Conservation (phyloP, 2,113 vertebrate genomes). For the Trachemys scripta region DNA sequence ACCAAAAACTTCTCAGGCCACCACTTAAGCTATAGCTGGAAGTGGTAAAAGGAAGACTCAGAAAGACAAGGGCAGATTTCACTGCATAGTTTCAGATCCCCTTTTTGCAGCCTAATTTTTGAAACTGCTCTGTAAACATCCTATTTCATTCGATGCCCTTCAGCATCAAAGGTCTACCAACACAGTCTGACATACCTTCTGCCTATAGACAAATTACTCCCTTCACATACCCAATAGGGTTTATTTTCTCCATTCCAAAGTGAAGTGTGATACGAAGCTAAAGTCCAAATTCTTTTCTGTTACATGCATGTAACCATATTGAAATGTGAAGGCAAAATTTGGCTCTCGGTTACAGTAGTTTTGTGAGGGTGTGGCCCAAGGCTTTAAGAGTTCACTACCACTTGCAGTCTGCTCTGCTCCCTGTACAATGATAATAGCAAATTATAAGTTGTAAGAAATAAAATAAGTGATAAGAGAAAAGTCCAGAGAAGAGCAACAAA, state of each 20-base stretch:
- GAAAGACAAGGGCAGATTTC: background rate
- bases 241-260: conserved; percentile 9
- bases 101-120: background rate
- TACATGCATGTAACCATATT: accelerated
- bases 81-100: background rate
- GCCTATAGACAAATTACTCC: background rate
- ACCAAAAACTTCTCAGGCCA: background rate
- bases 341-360: background rate
- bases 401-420: background rate
- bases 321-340: background rate
- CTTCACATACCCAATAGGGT: background rate
- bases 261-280: background rate
- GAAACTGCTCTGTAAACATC: accelerated
- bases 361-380: background rate
- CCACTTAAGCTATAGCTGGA: background rate
- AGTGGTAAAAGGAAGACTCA: background rate
- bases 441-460: too few relatives aligned
- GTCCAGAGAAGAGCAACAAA: too few relatives aligned
- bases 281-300: background rate
- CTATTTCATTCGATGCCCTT: background rate
- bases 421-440: background rate
- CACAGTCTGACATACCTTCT: background rate
- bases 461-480: too few relatives aligned
- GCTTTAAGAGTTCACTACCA: background rate
- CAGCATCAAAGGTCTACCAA: background rate